These are phyloP conservation scores for Seriola aureovittata DNA, from an alignment of 2,113 vertebrate species.

Conservation along the genomic window DNA sequence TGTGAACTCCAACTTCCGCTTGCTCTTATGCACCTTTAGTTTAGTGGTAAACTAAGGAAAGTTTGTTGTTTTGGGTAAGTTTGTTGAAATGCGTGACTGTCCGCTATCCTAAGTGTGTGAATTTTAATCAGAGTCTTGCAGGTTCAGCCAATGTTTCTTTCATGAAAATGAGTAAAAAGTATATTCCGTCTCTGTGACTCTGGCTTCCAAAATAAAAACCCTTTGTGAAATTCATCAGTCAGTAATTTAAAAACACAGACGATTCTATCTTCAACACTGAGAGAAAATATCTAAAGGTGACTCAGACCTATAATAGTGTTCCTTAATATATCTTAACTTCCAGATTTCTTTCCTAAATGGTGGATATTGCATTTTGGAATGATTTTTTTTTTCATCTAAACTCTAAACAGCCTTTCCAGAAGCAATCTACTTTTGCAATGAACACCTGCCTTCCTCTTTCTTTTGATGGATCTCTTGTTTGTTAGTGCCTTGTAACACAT, in stretches of 20 bases:
- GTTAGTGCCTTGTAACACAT: conserved; percentile 50
- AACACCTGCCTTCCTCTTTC: conserved; percentile 14
- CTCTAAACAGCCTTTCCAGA: conserved; percentile 31
- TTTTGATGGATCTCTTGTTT: conserved; percentile 53
- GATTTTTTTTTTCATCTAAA: conserved; percentile 8
- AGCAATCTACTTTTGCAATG: conserved; percentile 32
- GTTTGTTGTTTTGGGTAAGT: background rate
- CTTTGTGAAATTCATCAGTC: conserved; percentile 36
- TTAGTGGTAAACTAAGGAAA: background rate
- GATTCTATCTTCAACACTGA: conserved; percentile 25
- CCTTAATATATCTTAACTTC: conserved; percentile 39
- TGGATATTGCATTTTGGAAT: conserved; percentile 36
- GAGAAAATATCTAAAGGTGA: conserved; percentile 36
- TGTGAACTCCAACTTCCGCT: background rate
- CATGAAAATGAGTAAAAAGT: background rate
- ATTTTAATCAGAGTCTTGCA: background rate
- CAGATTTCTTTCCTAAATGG: conserved; percentile 7
- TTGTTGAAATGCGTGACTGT: background rate
- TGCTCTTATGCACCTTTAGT: background rate
- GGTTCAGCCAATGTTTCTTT: background rate
- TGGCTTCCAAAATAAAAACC: conserved; percentile 35
- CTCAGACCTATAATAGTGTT: conserved; percentile 34
- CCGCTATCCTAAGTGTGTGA: background rate
- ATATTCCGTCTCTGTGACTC: background rate
- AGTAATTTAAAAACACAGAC: conserved; percentile 23